Evolutionary conservation across 2,797 vertebrate genomes (phyloP), one percentile per base, ranked within the genome.

Genomic region (Tapirus indicus): DNA sequence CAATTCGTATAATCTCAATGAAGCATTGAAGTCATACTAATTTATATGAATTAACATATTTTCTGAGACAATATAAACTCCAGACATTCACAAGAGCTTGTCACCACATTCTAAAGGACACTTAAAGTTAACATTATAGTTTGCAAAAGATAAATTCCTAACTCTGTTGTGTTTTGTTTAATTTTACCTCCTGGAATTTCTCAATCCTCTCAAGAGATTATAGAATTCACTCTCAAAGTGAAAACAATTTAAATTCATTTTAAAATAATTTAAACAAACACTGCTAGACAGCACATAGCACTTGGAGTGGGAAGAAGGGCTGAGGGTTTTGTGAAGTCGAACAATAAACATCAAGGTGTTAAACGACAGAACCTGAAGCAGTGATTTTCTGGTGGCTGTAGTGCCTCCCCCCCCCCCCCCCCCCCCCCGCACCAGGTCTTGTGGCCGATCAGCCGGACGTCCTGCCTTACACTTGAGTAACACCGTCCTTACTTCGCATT

Each of bases 101-200:
- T 82, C 20, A 47, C 66, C 38, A 80, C 44, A 14, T 95, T 80
- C 71, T 82, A 56, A 96, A 85, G 7, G 35, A 52, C 14, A 71
- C 5, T 85, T 71, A 38, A 49, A 72, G 71, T 91, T 93, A 93
- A 79, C 21, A 18, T 74, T 49, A 62, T 27, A 49, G 83, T 97
- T 85, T 94, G 23, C 38, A 84, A 91, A 96, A 88, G 32, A 87
- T 35, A 89, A 85, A 90, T 94, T 86, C 32, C 69, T 60, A 25
- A 88, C 44, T 95, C n/a, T 78, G 7, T 64, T 72, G n/a, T 91
- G 54, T 64, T 92, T 83, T 96, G 85, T 64, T 97, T 97, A 77
- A 97, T 88, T 97, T 93, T 68, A 62, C 60, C 47, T 93, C 47
- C 72, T 52, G 41, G 78, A 87, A 69, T 58, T 88, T 71, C 85